A percentile compares a stretch with the other conserved stretches of the same genome.
phyloP scores from a whole-genome alignment of 2,797 vertebrate species.

The Vireo griseus region DNA sequence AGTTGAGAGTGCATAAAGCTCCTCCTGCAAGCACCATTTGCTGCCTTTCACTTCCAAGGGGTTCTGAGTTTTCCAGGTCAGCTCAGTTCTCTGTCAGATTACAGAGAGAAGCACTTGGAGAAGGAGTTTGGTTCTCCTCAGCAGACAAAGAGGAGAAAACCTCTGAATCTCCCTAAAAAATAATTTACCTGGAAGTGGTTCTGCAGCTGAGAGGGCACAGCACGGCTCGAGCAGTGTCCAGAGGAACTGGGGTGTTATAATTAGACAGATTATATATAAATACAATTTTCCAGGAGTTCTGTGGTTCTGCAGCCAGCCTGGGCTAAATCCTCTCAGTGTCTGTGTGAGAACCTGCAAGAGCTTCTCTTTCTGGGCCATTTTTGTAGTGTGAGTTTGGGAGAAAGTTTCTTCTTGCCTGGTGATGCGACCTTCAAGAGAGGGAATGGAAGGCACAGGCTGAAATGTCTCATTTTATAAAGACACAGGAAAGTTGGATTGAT shows the following conservation, averaged over 20 bases:
- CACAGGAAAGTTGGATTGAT: slow-evolving; percentile 10
- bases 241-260: background rate
- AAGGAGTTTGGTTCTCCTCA: background rate
- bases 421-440: background rate
- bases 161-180: background rate
- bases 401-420: background rate
- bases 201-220: background rate
- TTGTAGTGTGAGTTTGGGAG: background rate
- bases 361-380: background rate
- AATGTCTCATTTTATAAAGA: background rate
- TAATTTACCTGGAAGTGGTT: background rate
- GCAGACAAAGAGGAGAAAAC: background rate
- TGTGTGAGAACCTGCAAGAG: background rate
- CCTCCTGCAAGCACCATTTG: background rate
- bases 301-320: background rate
- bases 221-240: background rate
- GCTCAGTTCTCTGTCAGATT: background rate
- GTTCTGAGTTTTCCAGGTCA: background rate
- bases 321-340: background rate
- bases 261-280: background rate
- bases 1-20: background rate
- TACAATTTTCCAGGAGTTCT: background rate
- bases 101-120: background rate
- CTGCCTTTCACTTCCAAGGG: background rate
- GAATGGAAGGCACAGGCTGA: background rate